Base-by-base conservation (phyloP, 2,888 invertebrate species). In the Lochmaea capreae region DNA sequence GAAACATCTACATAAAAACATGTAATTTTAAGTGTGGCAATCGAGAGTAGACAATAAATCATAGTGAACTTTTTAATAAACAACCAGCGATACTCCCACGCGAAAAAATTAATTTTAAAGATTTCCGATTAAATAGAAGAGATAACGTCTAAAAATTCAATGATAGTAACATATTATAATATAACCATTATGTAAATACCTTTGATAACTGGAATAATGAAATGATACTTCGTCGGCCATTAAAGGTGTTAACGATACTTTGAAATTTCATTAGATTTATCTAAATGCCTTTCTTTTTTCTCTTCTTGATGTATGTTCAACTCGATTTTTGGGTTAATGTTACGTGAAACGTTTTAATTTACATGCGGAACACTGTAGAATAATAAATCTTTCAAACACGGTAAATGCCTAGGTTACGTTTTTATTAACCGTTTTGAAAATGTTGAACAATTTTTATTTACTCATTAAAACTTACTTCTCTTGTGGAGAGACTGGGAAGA, bases 81-180 rank as follows among this genome's bases (percentile, higher is more conserved):
- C 65, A 43, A 22, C 59, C n/a, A 46, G 6, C 6, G 33, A 33
- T 33, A 65, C 71, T 65, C 71, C 71, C 65, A 71, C 71, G 26
- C 71, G 52, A 12, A 71, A 71, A 71, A 63, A 70, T 63, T 65
- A 71, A 65, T 65, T 57, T 65, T 46, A 58, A 70, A 65, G 70
- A 71, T 71, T 65, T 26, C 3, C 65, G 71, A 71, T 71, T 63
- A 70, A 70, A 70, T 65, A 22, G 43, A n/a, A n/a, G 2, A 26
- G 71, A 71, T 71, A 71, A 58, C 16, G 58, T 71, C 71, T 18
- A n/a, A 22, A 58, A 58, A 65, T 65, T 65, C 58, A 65, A 71
- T 65, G 65, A 58, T 18, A 71, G 26, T 49, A 71, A 71, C 70
- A 65, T 65, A 54, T 71, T 58, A 71, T 43, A 65, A 71, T 43